These are phyloP conservation scores for Pseudochirops corinnae DNA, from an alignment of 2,797 vertebrate species.

Conservation along the genomic window DNA sequence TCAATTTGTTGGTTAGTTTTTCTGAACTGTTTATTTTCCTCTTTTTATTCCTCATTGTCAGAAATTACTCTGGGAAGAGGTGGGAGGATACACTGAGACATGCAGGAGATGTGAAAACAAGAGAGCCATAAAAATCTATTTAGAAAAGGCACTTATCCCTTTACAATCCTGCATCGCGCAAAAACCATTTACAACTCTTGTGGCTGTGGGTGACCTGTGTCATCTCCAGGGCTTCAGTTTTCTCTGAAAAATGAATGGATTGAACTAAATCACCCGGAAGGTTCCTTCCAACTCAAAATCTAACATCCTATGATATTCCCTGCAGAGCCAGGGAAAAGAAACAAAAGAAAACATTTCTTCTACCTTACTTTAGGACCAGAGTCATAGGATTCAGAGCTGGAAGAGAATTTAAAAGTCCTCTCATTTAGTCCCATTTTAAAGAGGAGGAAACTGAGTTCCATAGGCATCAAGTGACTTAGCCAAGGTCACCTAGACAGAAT, in stretches of 20 bases:
- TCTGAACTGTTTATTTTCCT: background rate
- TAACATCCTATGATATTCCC: background rate
- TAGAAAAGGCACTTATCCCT: background rate
- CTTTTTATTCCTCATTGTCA: background rate
- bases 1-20: background rate
- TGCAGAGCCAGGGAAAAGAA: background rate
- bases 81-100: background rate
- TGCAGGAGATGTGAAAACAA: background rate
- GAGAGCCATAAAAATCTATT: background rate
- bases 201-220: background rate
- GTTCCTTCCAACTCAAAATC: background rate
- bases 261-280: background rate
- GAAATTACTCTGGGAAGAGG: background rate
- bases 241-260: conserved; percentile 41
- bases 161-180: background rate
- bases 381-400: background rate
- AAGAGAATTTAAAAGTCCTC: background rate
- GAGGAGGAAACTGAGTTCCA: background rate
- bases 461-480: background rate
- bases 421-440: background rate
- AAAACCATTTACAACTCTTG: background rate
- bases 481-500: background rate
- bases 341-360: background rate
- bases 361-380: background rate
- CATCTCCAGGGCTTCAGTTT: background rate